Base-by-base conservation (phyloP, 2,888 invertebrate genomes). In the Linnaemya vulpina region DNA sequence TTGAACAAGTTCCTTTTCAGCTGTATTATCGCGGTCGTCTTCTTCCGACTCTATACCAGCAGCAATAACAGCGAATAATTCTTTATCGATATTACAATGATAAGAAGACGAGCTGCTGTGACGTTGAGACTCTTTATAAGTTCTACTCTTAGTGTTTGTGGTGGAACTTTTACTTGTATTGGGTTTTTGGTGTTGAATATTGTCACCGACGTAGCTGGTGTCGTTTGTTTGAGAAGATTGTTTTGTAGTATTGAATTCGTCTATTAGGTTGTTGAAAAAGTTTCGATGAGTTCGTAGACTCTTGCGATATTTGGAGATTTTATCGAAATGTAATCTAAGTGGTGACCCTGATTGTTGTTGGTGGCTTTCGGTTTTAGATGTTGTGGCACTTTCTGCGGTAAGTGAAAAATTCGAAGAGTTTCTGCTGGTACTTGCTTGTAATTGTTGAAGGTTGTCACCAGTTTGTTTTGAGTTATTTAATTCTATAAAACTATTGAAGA, bases 241-340 rank as follows among this genome's bases (percentile, higher is more conserved):
- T 75, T 78, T 65, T 22, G 65, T 25, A 0, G 70, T 55, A 71
- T 62, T 70, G n/a, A 77, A 67, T 35, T 78, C 74, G 83, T 76
- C 71, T 40, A 75, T 86, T 83, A 80, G 30, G 75, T 85, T 82
- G 55, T 75, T 85, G 22, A 85, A 82, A 75, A 82, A 85, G 22
- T 53, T 83, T 38, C 89, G 89, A 88, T 89, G 89, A 58, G 87
- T 89, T n/a, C 90, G 88, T 77, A 88, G 77, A 83, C 87, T 89
- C 68, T 89, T 89, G 20, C 89, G 89, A 87, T 90, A 89, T 84
- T 89, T 90, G 40, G 88, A 87, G 84, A 87, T 86, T 84, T 88
- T 89, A 79, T 88, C 88, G 43, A 87, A 84, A 70, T 80, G 86
- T 62, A 71, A 67, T 38, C 68, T 58, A 20, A 80, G 75, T 20